Evolutionary conservation across 92 coral and sea anemone species (phyloP), one percentile per base, ranked within the genome.

Genomic region (Isaurus tuberculatus): DNA sequence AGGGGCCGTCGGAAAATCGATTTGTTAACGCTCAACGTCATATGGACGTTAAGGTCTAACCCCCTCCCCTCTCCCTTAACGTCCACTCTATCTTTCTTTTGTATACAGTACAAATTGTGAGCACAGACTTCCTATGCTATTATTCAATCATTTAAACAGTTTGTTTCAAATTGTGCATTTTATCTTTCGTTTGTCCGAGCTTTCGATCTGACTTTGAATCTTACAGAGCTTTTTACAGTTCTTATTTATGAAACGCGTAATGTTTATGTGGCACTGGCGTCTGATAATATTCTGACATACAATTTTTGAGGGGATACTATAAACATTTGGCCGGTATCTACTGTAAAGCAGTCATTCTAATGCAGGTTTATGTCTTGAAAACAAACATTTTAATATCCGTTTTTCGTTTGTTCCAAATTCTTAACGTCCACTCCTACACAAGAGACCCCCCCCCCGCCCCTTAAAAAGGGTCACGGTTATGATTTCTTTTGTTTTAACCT

Each of bases 251-350:
- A 60, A 60, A 60, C 66, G 31, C 20, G 2, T 60, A 25, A 60
- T 60, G 31, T 11, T 60, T 60, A 17, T 60, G 30, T 20, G 1
- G 65, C 65, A 58, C 65, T 58, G 65, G n/a, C 29, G 65, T 58
- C 65, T 11, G 17, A 8, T 48, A 48, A 48, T 14, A 48, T 48
- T 48, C 57, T 48, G 57, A 48, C 57, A 48, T 48, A 8, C 15
- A 48, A 48, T 48, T 48, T 48, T 48, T 13, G 0, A 37, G 43
- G 16, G 57, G 57, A 48, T 60, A 58, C 30, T 58, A 58, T 58
- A 58, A 58, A 58, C 65, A 58, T 58, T 58, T 58, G n/a, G n/a
- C n/a, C n/a, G 61, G 61, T 53, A 58, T 58, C 65, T 58, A 58
- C 65, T 58, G 65, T 58, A 48, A 48, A 48, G 11, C 15, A 48